Percentiles rank a stretch among this genome's conserved stretches.
Conservation (phyloP, 1,140 invertebrate species). For the Drosophila ohnishii region DNA sequence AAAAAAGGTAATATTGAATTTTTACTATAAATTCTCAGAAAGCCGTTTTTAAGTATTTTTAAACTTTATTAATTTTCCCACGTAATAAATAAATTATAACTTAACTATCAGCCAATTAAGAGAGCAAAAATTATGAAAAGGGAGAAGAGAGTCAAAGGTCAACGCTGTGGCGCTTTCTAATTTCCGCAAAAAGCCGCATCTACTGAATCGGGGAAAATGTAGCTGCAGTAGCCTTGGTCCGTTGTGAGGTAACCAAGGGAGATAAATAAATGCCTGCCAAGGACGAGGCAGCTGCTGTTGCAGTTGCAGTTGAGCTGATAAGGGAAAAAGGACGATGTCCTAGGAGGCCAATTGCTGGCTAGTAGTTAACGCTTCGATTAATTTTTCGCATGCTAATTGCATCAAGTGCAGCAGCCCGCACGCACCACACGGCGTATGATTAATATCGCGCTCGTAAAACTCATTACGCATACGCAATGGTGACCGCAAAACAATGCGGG, state of each 20-base stretch:
- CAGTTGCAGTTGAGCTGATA: constrained; percentile 5
- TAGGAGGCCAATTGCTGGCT: neutral
- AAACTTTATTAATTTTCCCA: neutral
- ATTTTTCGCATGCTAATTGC: constrained; percentile 37
- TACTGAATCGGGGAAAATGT: neutral
- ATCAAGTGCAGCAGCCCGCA: constrained; percentile 32
- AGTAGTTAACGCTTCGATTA: constrained; percentile 18
- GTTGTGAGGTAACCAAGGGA: constrained; percentile 11
- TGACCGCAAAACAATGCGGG: constrained; percentile 52
- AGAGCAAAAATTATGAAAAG: neutral
- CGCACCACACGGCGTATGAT: constrained; percentile 59
- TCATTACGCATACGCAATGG: constrained; percentile 61
- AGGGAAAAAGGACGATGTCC: neutral
- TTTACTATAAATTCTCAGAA: too few species aligned
- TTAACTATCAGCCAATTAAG: neutral
- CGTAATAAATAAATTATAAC: neutral
- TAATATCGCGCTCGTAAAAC: constrained; percentile 39
- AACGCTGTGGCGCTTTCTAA: neutral
- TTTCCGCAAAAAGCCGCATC: neutral
- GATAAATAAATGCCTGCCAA: constrained; percentile 14
- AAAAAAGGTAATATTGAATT: neutral
- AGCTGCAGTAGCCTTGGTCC: neutral
- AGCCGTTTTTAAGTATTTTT: neutral
- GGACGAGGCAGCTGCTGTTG: neutral
- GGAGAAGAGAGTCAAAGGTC: neutral